Evolutionary conservation across 2,113 vertebrate species (phyloP).

Genomic region (Ptychochromis oligacanthus): DNA sequence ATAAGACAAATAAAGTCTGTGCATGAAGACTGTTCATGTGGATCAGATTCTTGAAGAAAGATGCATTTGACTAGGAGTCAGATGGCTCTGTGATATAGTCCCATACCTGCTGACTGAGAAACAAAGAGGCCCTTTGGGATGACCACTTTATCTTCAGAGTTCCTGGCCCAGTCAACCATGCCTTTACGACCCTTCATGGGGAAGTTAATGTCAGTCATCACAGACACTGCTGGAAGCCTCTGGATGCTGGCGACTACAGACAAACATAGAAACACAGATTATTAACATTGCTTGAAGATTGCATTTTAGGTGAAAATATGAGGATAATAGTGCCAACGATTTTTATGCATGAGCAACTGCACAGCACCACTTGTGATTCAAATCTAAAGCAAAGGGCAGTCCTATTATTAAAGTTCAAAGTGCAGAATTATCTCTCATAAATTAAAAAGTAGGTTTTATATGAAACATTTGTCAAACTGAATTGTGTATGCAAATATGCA

Average conservation of each 20-base stretch:
- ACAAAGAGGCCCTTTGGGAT: conserved; percentile 97
- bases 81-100: conserved; percentile 32
- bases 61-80: neutral
- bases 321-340: neutral
- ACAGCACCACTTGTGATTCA: neutral
- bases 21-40: neutral
- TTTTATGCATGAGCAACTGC: too few species aligned
- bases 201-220: conserved; percentile 98
- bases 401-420: neutral
- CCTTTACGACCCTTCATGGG: conserved; percentile 99
- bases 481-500: neutral
- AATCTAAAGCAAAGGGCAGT: neutral
- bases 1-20: neutral
- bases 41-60: neutral
- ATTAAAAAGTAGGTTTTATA: neutral
- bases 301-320: neutral
- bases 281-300: neutral
- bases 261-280: conserved; percentile 15
- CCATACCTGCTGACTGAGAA: conserved; percentile 92
- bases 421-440: neutral
- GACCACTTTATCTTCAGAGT: conserved; percentile 97
- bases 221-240: conserved; percentile 95
- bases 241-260: conserved; percentile 96
- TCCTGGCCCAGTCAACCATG: conserved; percentile 99
- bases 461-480: neutral